These are phyloP conservation scores for Byasa hedistus DNA, from an alignment of 2,888 invertebrate species.

Conservation along the genomic window DNA sequence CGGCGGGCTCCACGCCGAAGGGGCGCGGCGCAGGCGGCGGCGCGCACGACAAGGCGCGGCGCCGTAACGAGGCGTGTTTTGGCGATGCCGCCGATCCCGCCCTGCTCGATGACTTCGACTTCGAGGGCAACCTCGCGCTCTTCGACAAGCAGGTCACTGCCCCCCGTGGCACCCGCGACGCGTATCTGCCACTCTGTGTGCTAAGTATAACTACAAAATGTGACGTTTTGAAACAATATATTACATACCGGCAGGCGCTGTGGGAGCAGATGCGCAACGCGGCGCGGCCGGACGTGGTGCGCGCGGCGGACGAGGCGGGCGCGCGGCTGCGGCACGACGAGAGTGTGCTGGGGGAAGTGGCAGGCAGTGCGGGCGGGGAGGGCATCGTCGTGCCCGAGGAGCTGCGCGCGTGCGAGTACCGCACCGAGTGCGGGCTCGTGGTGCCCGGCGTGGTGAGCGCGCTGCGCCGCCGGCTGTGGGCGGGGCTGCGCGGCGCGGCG, in stretches of 20 bases:
- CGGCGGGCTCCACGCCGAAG: slow-evolving; percentile 29
- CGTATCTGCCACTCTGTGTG: too few relatives aligned
- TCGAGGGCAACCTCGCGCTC: slow-evolving; percentile 94
- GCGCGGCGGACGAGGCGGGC: slow-evolving; percentile 55
- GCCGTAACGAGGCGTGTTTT: slow-evolving; percentile 88
- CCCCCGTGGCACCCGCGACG: too few relatives aligned
- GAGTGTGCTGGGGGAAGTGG: slow-evolving; percentile 82
- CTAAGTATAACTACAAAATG: not conserved
- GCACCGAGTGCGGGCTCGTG: slow-evolving; percentile 88
- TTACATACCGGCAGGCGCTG: slow-evolving; percentile 43
- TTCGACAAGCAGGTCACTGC: slow-evolving; percentile 85
- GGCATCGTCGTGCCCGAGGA: slow-evolving; percentile 83
- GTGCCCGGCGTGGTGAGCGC: slow-evolving; percentile 87
- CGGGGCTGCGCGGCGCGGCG: slow-evolving; percentile 81
- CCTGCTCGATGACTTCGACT: slow-evolving; percentile 91
- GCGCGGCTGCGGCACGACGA: slow-evolving; percentile 89
- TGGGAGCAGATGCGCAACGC: slow-evolving; percentile 60
- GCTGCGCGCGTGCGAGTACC: slow-evolving; percentile 81
- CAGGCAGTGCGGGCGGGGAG: slow-evolving; percentile 44
- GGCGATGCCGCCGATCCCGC: slow-evolving; percentile 84
- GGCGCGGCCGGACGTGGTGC: slow-evolving; percentile 62
- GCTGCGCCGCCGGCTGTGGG: slow-evolving; percentile 84
- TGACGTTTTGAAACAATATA: not conserved
- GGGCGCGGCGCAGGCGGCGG: slow-evolving; percentile 49
- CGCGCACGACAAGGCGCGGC: slow-evolving; percentile 61